Conservation (phyloP, 2,113 vertebrate species). For the Hemichromis elongatus region DNA sequence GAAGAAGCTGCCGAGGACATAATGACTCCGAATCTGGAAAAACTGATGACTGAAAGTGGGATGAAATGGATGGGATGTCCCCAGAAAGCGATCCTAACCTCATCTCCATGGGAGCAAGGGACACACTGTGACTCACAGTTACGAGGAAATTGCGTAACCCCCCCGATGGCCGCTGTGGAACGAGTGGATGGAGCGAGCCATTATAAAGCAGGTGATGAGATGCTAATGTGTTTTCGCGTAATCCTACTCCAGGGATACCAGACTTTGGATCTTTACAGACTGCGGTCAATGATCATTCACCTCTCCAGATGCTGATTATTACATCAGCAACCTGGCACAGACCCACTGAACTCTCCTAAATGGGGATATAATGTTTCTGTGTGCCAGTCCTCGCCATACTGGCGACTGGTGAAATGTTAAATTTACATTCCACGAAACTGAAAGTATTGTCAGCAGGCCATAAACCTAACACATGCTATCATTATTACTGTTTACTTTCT, state of each 20-base stretch:
- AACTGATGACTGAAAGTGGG: background rate
- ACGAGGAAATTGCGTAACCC: background rate
- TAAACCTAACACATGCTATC: background rate
- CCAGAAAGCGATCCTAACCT: background rate
- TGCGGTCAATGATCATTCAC: background rate
- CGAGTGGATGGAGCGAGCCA: slow-evolving; percentile 13
- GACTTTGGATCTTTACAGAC: background rate
- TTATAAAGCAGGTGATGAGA: slow-evolving; percentile 20
- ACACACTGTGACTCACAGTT: slow-evolving; percentile 46
- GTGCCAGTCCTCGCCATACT: background rate
- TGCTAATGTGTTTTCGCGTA: slow-evolving; percentile 10
- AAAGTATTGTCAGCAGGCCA: background rate
- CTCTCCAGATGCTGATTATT: slow-evolving; percentile 17
- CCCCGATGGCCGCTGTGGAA: background rate
- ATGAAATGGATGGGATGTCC: background rate
- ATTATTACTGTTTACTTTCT: background rate
- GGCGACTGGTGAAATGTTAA: background rate
- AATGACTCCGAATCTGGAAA: background rate
- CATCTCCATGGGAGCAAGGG: background rate
- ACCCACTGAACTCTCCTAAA: background rate
- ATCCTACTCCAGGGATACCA: background rate
- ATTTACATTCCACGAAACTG: background rate
- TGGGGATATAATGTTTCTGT: background rate
- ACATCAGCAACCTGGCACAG: background rate
- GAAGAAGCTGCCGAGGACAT: background rate